These are phyloP conservation scores for Hoplodrina ambigua DNA, from an alignment of 2,888 invertebrate genomes.

Conservation along the genomic window DNA sequence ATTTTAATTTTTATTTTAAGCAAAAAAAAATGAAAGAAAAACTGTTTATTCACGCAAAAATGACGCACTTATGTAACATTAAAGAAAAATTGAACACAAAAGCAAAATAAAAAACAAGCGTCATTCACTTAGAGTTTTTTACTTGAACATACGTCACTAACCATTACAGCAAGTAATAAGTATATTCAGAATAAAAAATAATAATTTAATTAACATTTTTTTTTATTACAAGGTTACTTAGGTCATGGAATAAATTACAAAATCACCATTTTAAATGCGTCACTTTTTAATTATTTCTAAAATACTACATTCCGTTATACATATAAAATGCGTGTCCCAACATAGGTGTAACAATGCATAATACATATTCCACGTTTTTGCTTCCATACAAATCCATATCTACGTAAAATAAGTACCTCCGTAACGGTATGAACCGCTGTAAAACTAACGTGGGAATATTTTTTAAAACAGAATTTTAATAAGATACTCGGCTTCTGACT, in stretches of 20 bases:
- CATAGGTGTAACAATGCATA: conserved; percentile 39
- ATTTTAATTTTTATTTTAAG: too few relatives aligned
- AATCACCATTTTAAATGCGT: not conserved
- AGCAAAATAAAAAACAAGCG: too few relatives aligned
- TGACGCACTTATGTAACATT: too few relatives aligned
- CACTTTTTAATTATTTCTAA: not conserved
- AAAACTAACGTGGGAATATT: conserved; percentile 49
- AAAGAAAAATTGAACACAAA: too few relatives aligned
- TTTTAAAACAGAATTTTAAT: not conserved
- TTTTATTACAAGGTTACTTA: not conserved
- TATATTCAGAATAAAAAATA: conserved; percentile 3
- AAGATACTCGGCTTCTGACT: conserved; percentile 12
- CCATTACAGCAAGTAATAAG: not conserved
- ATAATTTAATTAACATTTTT: not conserved
- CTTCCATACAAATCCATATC: not conserved
- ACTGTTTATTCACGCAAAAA: too few relatives aligned
- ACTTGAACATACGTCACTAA: not conserved
- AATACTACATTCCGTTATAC: not conserved
- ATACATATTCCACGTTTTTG: conserved; percentile 27
- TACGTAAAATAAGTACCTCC: not conserved
- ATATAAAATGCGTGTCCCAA: conserved; percentile 2
- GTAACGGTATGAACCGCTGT: not conserved
- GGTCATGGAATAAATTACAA: conserved; percentile 4
- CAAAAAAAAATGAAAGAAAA: too few relatives aligned
- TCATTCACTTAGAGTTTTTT: not conserved